Base-by-base conservation (phyloP, 2,797 vertebrate genomes). In the Jordanella pulchra region DNA sequence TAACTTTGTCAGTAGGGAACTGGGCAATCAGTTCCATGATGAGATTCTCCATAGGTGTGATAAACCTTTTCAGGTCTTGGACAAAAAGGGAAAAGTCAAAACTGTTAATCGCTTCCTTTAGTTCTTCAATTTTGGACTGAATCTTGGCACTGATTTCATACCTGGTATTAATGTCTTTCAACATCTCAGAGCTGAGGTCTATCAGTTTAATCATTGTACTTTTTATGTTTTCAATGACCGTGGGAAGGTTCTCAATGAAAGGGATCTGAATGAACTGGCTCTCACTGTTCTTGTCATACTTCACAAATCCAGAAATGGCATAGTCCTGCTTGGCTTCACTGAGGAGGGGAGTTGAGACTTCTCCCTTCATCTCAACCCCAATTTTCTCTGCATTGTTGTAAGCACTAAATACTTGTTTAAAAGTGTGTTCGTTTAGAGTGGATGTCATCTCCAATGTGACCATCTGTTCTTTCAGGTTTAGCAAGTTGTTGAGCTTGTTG, bases 231-330 rank as follows among this genome's bases (percentile, higher is more conserved):
- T 97, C 95, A 87, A 96, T 92, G 76, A 95, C 89, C 72, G 75
- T 82, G 23, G 96, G 95, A 17, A 98, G 84, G 67, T 89, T 71
- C 86, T 96, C 93, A 75, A 95, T 83, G 85, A 98, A 96, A 13
- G 97, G 97, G 50, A 99, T 89, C 80, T 91, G 93, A 80, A 98
- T 91, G 30, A 94, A 77, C 72, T 97, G 96, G 71, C 94, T 91
- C 47, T 98, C 93, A 67, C 92, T 93, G 82, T 95, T 99, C 93
- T 99, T 99, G 89, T 98, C 96, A 69, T 99, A 99, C 72, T 96
- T 97, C 73, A 97, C 83, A 86, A 93, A 95, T 73, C 95, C 95
- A 89, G 95, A 95, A 71, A 98, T 87, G 50, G 92, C 73, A 44
- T 97, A 97, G 81, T 97, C 94, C 83, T 96, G 88, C 54, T 77